Evolutionary conservation across 2,113 vertebrate species (phyloP).

Genomic region (Girardinichthys multiradiatus): DNA sequence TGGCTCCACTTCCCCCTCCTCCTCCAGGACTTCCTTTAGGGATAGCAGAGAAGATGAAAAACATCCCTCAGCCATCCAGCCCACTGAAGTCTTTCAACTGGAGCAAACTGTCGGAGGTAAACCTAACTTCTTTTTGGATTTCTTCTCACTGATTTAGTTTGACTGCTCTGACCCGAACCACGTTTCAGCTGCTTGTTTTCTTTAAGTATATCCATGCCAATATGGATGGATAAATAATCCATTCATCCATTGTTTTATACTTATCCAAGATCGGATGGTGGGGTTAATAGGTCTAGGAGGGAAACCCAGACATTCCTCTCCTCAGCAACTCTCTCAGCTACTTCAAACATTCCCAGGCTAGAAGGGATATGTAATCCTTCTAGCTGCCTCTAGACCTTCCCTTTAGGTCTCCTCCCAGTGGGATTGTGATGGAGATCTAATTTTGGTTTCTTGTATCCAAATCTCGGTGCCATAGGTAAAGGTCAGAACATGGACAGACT

Average conservation of each 20-base stretch:
- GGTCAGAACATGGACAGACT: too few relatives aligned
- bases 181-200: background rate
- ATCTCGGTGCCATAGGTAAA: too few relatives aligned
- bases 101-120: slow-evolving; percentile 93
- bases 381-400: too few relatives aligned
- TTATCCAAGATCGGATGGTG: background rate
- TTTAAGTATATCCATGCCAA: too few relatives aligned
- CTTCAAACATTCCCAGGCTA: background rate
- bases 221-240: background rate
- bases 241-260: background rate
- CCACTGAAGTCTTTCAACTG: slow-evolving; percentile 98
- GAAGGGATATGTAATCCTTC: too few relatives aligned
- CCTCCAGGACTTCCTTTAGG: slow-evolving; percentile 83
- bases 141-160: background rate
- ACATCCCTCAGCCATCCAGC: slow-evolving; percentile 88
- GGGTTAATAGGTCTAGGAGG: too few relatives aligned
- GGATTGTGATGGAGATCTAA: too few relatives aligned
- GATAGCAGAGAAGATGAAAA: slow-evolving; percentile 83
- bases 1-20: background rate
- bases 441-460: too few relatives aligned
- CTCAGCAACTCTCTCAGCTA: background rate
- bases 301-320: background rate
- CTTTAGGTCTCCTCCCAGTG: too few relatives aligned
- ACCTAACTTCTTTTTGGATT: background rate
- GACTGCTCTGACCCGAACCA: too few relatives aligned